These are phyloP conservation scores for Pteropus rufus DNA, from an alignment of 2,797 vertebrate genomes.

Conservation along the genomic window DNA sequence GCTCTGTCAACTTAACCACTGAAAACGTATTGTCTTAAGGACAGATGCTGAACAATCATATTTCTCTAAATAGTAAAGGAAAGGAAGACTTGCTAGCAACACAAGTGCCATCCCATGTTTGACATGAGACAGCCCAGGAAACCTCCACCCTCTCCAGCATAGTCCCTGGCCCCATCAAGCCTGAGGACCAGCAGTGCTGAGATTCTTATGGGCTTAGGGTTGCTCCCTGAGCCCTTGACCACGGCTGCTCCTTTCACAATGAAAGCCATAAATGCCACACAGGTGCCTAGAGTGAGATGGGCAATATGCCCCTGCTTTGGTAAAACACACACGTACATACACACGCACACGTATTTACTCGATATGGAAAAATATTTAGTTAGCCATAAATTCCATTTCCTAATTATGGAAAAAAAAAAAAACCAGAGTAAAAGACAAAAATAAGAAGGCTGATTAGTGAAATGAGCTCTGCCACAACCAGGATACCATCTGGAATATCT, in stretches of 20 bases:
- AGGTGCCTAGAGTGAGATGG: neutral
- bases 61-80: neutral
- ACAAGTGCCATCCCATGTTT: neutral
- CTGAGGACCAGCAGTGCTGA: neutral
- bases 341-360: neutral
- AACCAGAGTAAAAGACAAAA: neutral
- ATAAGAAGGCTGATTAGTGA: neutral
- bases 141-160: neutral
- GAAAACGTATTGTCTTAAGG: neutral
- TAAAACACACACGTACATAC: neutral
- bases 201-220: rapidly evolving
- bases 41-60: neutral
- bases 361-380: neutral
- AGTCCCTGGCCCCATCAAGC: neutral
- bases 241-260: neutral
- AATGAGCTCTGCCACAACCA: neutral
- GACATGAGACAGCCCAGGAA: rapidly evolving
- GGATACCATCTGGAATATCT: neutral
- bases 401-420: neutral
- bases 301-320: neutral
- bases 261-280: neutral
- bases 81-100: neutral
- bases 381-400: neutral
- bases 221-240: neutral
- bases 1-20: neutral